phyloP scores from a whole-genome alignment of 2,113 vertebrate species.

The Anolis carolinensis region DNA sequence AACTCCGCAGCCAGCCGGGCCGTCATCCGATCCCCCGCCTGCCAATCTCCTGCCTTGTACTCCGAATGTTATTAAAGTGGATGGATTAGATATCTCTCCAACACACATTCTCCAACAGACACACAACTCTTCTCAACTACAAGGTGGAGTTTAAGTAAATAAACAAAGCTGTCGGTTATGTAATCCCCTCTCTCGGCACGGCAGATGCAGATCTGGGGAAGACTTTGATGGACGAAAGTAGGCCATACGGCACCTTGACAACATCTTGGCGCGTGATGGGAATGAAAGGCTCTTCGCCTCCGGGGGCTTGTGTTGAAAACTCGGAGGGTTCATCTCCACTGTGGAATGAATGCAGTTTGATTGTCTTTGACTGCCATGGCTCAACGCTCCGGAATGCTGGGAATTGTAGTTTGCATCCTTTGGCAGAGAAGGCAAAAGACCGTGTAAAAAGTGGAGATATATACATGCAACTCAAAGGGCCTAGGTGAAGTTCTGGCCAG shows the following conservation, averaged over 20 bases:
- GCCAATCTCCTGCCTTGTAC: not conserved
- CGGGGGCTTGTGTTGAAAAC: not conserved
- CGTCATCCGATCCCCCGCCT: too few relatives aligned
- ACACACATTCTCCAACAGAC: not conserved
- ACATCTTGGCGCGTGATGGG: not conserved
- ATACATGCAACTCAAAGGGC: too few relatives aligned
- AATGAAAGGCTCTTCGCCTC: not conserved
- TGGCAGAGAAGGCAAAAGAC: too few relatives aligned
- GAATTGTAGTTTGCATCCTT: too few relatives aligned
- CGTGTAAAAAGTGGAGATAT: too few relatives aligned
- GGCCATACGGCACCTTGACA: slow-evolving; percentile 23
- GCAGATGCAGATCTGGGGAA: slow-evolving; percentile 8
- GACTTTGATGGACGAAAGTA: slow-evolving; percentile 15
- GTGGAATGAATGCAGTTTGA: too few relatives aligned
- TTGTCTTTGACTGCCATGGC: too few relatives aligned
- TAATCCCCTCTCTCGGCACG: not conserved
- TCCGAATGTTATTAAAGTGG: not conserved
- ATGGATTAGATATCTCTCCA: not conserved
- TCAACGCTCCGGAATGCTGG: too few relatives aligned
- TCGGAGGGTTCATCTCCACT: too few relatives aligned
- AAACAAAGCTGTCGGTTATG: slow-evolving; percentile 9
- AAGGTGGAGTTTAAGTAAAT: slow-evolving; percentile 17
- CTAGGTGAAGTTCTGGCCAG: too few relatives aligned
- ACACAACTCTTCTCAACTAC: not conserved
- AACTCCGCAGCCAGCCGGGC: not conserved